Evolutionary conservation across 2,113 vertebrate species (phyloP), one percentile per base, ranked within the genome.

Genomic region (Forbesichthys papilliferus): DNA sequence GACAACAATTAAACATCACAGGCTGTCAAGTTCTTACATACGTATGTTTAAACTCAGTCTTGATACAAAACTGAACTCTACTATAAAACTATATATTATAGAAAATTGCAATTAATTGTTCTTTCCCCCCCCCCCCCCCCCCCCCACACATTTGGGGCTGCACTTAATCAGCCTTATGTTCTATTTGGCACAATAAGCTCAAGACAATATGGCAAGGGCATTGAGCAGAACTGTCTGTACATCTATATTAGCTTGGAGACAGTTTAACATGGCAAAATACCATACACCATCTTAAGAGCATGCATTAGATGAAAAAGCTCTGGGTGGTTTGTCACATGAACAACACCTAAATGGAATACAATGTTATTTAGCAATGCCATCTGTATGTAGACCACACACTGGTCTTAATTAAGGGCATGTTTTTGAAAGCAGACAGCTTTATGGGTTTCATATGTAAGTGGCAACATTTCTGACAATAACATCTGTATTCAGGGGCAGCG

Each of bases 61-160:
- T 56, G 51, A 61, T 52, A 73, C 76, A 73, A 77, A 74, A 71
- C 73, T 58, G 67, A 57, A 62, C 61, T 71, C 61, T 56, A 59
- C 65, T 82, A 81, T 81, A 85, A 89, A 86, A 88, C 77, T 81
- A 64, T 72, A 86, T 83, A 54, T 79, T 80, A 80, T 86, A 85
- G 63, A 87, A 57, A 53, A 5, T 18, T 74, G 27, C 36, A 56
- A 16, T 47, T 11, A 7, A 33, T 48, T 71, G 57, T 72, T 48
- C 52, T 79, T 34, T 16, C 16, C 12, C 11, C 12, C 10, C 61
- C 57, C n/a, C n/a, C 16, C 12, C 11, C 12, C 10, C 61, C 57
- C 16, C 12, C 11, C 12, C 10, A 58, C 57, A 49, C 36, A 1
- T 47, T 10, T 53, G 53, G 13, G 34, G 47, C 34, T 54, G 59